These are phyloP conservation scores for Agelastica alni DNA, from an alignment of 2,888 invertebrate species.

Conservation along the genomic window DNA sequence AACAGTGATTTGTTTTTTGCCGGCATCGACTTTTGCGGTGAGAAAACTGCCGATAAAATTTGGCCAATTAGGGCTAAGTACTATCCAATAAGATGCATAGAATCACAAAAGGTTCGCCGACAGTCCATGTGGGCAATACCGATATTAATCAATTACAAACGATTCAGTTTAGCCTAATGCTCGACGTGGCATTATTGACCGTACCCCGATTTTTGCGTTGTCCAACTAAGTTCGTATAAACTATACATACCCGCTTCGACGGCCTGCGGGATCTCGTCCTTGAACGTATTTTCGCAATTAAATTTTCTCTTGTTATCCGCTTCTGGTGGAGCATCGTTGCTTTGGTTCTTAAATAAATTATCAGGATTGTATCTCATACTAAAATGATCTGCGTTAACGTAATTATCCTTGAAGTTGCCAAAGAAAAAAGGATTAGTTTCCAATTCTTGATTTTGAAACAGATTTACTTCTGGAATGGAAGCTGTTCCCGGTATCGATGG, in stretches of 20 bases:
- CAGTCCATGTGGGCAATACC: too few relatives aligned
- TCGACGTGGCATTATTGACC: too few relatives aligned
- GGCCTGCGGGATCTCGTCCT: not conserved
- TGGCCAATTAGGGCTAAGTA: too few relatives aligned
- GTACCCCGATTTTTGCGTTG: too few relatives aligned
- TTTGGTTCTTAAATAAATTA: constrained; percentile 6
- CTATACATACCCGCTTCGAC: not conserved
- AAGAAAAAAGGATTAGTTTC: constrained; percentile 51
- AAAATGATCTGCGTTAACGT: constrained; percentile 47
- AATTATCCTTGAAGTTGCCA: constrained; percentile 45
- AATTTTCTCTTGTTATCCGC: not conserved
- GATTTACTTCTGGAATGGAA: constrained; percentile 10
- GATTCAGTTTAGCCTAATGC: too few relatives aligned
- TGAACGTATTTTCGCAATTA: not conserved
- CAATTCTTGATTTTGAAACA: constrained; percentile 12
- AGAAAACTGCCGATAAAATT: too few relatives aligned
- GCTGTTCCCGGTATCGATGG: constrained; percentile 6
- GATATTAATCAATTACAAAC: too few relatives aligned
- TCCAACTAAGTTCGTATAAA: too few relatives aligned
- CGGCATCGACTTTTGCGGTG: too few relatives aligned
- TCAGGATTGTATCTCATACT: constrained; percentile 49
- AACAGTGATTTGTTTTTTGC: too few relatives aligned
- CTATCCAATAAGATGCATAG: too few relatives aligned
- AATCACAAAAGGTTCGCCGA: too few relatives aligned
- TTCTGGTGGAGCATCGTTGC: not conserved